Evolutionary conservation across 2,797 vertebrate species (phyloP).

Genomic region (Nyctibius grandis): DNA sequence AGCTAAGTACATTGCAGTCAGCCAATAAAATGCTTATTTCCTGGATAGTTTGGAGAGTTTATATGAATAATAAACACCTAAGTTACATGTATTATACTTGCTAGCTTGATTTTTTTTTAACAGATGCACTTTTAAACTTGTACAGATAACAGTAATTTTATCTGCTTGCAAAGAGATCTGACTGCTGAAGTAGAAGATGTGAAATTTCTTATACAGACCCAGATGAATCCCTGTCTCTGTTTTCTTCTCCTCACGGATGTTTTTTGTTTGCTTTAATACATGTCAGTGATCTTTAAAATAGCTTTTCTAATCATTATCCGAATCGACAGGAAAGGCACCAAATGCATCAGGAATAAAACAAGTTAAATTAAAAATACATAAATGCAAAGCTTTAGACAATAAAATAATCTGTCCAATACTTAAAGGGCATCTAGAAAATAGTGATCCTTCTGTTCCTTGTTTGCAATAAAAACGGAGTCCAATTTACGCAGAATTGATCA

Average conservation of each 20-base stretch:
- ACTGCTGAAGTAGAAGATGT: neutral
- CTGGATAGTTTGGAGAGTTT: neutral
- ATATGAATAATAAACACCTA: neutral
- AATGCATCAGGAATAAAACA: conserved; percentile 32
- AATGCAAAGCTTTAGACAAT: neutral
- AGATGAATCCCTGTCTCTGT: neutral
- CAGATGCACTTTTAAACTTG: neutral
- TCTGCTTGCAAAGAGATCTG: neutral
- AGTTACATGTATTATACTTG: neutral
- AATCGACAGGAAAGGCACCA: neutral
- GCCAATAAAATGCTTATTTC: neutral
- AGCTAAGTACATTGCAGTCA: neutral
- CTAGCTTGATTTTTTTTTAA: neutral
- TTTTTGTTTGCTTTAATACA: neutral
- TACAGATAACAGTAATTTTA: neutral
- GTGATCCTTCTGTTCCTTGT: neutral
- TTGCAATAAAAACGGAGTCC: neutral
- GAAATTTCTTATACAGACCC: neutral
- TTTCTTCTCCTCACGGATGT: neutral
- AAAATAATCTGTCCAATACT: neutral
- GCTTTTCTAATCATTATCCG: neutral
- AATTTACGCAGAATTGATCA: neutral
- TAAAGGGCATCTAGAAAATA: neutral
- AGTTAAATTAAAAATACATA: conserved; percentile 40
- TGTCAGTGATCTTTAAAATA: neutral